Conservation (phyloP, 2,888 invertebrate genomes). For the Ophioninae sp. region DNA sequence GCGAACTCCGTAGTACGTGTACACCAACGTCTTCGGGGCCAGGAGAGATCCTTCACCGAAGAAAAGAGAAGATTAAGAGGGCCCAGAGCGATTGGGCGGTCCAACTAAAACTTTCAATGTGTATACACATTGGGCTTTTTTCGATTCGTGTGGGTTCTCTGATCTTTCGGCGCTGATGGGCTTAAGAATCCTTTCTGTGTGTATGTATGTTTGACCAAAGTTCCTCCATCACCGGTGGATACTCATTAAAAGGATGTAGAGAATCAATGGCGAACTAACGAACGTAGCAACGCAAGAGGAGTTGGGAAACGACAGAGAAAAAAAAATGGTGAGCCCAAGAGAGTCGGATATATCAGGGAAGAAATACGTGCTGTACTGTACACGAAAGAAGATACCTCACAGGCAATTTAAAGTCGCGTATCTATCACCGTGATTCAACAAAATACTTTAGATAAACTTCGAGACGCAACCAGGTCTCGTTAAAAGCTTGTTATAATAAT, state of each 20-base stretch:
- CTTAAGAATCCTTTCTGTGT: constrained; percentile 1
- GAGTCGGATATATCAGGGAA: constrained; percentile 5
- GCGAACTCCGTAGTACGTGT: constrained; percentile 34
- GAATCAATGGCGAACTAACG: constrained; percentile 56
- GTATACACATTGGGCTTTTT: constrained; percentile 14
- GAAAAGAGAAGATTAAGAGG: constrained; percentile 38
- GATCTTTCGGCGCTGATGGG: constrained; percentile 49
- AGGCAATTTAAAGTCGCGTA: constrained; percentile 41
- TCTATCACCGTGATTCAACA: constrained; percentile 38
- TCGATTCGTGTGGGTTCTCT: neutral
- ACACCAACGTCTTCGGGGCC: neutral
- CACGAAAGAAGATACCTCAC: constrained; percentile 30
- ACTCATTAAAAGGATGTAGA: constrained; percentile 56
- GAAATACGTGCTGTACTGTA: constrained; percentile 12
- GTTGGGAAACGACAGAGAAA: neutral
- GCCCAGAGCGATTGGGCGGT: constrained; percentile 55
- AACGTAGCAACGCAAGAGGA: constrained; percentile 2
- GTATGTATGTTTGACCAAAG: constrained; percentile 54
- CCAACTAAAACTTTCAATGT: constrained; percentile 43
- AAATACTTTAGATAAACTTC: constrained; percentile 53
- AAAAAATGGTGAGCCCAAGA: neutral
- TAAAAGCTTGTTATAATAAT: constrained; percentile 46
- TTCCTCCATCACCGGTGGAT: constrained; percentile 57
- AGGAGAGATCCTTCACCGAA: constrained; percentile 27
- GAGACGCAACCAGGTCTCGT: constrained; percentile 24